Conservation (phyloP, 2,113 vertebrate genomes). For the Athene cunicularia region DNA sequence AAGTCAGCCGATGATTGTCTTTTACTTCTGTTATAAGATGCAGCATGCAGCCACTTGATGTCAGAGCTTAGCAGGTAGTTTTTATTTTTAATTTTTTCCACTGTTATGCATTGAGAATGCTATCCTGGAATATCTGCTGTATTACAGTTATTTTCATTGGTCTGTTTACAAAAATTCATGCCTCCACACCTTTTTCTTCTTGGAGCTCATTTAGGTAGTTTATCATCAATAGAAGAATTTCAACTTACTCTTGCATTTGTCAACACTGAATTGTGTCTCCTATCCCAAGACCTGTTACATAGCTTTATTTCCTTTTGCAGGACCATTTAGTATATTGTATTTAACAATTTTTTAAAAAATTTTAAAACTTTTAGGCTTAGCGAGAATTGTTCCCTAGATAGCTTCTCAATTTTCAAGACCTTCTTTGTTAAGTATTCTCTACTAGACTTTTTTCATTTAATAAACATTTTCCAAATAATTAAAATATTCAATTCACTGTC, state of each 20-base stretch:
- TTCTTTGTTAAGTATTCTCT: neutral
- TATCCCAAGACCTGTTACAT: neutral
- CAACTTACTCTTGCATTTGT: neutral
- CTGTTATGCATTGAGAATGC: neutral
- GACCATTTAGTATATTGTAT: neutral
- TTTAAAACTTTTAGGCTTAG: neutral
- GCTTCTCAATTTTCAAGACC: neutral
- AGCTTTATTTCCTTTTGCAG: neutral
- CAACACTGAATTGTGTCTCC: neutral
- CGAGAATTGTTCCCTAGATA: neutral
- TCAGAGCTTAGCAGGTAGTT: neutral
- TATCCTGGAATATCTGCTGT: neutral
- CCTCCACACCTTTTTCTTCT: neutral
- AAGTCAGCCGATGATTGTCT: neutral
- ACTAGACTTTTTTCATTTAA: neutral
- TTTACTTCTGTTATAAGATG: neutral
- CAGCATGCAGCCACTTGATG: neutral
- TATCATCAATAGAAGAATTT: neutral
- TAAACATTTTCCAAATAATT: neutral
- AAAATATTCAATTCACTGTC: neutral
- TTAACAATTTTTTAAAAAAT: neutral
- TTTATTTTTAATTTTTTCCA: neutral
- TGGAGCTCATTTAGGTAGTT: neutral
- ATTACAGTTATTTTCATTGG: neutral
- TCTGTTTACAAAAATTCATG: neutral